Conservation (phyloP, 2,797 vertebrate species). For the Threskiornis aethiopicus region DNA sequence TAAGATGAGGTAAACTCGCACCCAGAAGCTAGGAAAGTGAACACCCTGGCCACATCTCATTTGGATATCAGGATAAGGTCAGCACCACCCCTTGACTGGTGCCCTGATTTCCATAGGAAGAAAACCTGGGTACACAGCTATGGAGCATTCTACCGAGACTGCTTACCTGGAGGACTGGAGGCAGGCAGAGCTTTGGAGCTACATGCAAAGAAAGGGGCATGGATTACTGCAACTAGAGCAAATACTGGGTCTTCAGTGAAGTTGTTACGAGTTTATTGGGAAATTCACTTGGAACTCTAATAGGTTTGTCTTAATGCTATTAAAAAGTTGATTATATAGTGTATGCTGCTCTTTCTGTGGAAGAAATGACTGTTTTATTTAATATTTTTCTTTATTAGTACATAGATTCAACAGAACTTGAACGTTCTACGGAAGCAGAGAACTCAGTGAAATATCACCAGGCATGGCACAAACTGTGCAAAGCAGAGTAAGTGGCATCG, state of each 20-base stretch:
- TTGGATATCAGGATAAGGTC: not conserved
- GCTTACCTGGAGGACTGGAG: not conserved
- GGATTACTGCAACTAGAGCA: not conserved
- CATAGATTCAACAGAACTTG: slow-evolving; percentile 81
- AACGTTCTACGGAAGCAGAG: slow-evolving; percentile 66
- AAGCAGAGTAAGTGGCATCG: slow-evolving; percentile 76
- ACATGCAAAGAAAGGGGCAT: not conserved
- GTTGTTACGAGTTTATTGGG: not conserved
- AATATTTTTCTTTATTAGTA: slow-evolving; percentile 63
- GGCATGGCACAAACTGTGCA: slow-evolving; percentile 82
- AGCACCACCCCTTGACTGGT: not conserved
- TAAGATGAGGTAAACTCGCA: not conserved
- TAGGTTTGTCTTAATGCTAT: not conserved
- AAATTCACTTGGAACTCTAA: not conserved
- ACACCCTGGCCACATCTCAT: not conserved
- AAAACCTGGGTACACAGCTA: not conserved
- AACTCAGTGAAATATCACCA: slow-evolving; percentile 80
- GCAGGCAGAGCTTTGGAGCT: not conserved
- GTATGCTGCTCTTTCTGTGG: not conserved
- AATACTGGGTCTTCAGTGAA: not conserved
- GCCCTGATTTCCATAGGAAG: not conserved
- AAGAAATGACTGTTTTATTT: not conserved
- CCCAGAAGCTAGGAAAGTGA: not conserved
- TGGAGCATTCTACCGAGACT: not conserved
- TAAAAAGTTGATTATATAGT: not conserved